Percentiles rank a stretch among this genome's conserved stretches.
phyloP scores from a whole-genome alignment of 2,113 vertebrate genomes.

The Mormyrus iriodes region DNA sequence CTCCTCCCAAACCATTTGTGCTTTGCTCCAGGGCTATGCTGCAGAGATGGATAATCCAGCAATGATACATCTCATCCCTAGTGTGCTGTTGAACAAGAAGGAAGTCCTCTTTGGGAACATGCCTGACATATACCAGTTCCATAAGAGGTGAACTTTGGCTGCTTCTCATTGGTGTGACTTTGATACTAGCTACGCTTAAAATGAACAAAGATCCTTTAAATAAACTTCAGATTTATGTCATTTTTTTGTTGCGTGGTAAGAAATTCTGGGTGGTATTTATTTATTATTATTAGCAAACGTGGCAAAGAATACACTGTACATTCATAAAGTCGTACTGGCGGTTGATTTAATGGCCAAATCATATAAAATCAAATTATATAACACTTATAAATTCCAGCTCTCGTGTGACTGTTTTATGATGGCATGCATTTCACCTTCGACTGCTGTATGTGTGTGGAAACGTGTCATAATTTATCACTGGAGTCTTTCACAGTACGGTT shows the following conservation, averaged over 20 bases:
- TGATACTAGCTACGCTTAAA: not conserved
- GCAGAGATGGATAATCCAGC: slow-evolving; percentile 90
- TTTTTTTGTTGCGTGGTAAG: not conserved
- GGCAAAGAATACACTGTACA: not conserved
- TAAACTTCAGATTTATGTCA: not conserved
- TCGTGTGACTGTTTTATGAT: not conserved
- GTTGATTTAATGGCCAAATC: not conserved
- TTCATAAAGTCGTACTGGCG: not conserved
- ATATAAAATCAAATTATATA: not conserved
- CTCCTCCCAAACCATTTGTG: not conserved
- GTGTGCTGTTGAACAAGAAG: slow-evolving; percentile 83
- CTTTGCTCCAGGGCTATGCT: slow-evolving; percentile 79
- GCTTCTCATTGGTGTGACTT: not conserved
- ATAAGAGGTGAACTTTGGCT: slow-evolving; percentile 71
- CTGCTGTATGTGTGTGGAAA: not conserved
- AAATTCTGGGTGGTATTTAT: not conserved
- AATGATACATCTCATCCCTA: slow-evolving; percentile 77
- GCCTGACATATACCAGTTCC: slow-evolving; percentile 96
- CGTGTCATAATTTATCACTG: not conserved
- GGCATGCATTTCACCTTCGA: not conserved
- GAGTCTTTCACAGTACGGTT: not conserved
- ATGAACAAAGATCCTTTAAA: not conserved
- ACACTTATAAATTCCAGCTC: not conserved
- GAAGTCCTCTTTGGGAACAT: slow-evolving; percentile 93
- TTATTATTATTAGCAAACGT: not conserved